Percentiles rank a stretch among this genome's conserved stretches.
Evolutionary conservation across 1,140 invertebrate genomes (phyloP).

Genomic region (Oryctes rhinoceros): DNA sequence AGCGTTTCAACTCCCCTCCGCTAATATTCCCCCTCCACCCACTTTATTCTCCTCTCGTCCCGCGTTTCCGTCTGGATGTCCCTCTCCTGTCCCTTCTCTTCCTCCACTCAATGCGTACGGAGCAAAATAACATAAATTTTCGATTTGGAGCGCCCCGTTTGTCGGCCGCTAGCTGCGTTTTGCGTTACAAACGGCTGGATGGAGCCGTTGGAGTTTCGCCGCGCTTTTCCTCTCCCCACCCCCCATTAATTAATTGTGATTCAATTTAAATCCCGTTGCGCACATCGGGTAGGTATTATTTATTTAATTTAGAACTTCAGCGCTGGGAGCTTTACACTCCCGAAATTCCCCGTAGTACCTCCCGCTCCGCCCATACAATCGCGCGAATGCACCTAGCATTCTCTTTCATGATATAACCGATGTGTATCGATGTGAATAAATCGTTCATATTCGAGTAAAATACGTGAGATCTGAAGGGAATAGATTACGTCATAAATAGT

Average conservation of each 20-base stretch:
- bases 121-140: conserved; percentile 8
- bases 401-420: background rate
- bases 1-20: background rate
- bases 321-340: background rate
- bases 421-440: background rate
- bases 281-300: conserved; percentile 3
- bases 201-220: no score
- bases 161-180: background rate
- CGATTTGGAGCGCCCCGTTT: background rate
- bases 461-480: no score
- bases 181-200: background rate
- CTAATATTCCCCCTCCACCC: background rate
- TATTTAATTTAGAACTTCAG: conserved; percentile 27
- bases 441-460: background rate
- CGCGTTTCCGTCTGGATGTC: background rate
- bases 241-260: conserved; percentile 29
- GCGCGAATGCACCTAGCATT: no score
- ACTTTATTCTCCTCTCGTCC: background rate
- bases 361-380: no score
- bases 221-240: no score
- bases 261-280: conserved; percentile 10
- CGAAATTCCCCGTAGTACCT: background rate
- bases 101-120: background rate
- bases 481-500: no score
- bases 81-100: background rate